Percentiles rank a stretch among this genome's conserved stretches.
phyloP scores from a whole-genome alignment of 2,113 vertebrate genomes.

The Thamnaconus septentrionalis region DNA sequence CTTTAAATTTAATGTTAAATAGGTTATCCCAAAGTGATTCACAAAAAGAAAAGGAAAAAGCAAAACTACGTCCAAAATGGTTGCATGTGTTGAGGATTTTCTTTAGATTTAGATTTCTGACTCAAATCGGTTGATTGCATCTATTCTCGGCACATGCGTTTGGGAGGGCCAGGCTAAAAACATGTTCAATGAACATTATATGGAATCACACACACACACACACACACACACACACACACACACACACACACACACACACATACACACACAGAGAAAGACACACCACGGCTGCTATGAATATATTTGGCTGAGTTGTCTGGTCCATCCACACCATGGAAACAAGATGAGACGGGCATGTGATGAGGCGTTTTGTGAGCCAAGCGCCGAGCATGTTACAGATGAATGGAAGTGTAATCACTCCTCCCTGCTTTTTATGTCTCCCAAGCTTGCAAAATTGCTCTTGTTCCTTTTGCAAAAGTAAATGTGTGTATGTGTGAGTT shows the following conservation, averaged over 20 bases:
- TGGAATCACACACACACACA: not conserved
- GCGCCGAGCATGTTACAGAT: conserved; percentile 8
- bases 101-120: no score
- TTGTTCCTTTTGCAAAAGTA: conserved; percentile 21
- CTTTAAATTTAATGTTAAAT: no score
- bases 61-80: no score
- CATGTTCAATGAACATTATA: conserved; percentile 1
- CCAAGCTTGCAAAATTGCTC: not conserved
- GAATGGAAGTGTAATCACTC: conserved; percentile 7
- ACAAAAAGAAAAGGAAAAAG: no score
- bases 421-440: conserved; percentile 4
- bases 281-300: not conserved
- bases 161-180: not conserved
- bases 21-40: no score
- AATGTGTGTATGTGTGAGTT: not conserved
- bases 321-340: not conserved
- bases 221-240: no score
- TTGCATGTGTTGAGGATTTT: no score
- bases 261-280: no score
- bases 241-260: no score
- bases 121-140: not conserved
- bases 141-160: not conserved
- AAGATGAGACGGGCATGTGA: conserved; percentile 2
- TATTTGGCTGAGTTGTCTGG: not conserved
- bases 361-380: not conserved